Base-by-base conservation (phyloP, 2,888 invertebrate species). In the Orthonevra nobilis region DNA sequence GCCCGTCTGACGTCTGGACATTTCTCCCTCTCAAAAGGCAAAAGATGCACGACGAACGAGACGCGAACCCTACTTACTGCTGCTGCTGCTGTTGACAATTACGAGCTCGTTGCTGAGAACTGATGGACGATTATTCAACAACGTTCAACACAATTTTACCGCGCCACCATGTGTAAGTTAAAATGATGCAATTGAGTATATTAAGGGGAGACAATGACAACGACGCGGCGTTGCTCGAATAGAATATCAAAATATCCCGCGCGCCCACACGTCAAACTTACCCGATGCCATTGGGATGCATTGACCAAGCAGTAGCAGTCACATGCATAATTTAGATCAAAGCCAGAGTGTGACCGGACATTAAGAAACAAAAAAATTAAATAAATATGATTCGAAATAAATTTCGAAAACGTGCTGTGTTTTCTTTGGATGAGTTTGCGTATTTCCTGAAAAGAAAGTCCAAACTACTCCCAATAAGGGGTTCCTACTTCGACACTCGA, bases 171-270 rank as follows among this genome's bases (percentile, higher is more conserved):
- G 54, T 68, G 68, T 48, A 40, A 61, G 56, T 70, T 46, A 70
- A n/a, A 64, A 70, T 77, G 75, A 77, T 77, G 75, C 75, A 77
- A 70, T 56, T 20, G 48, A 36, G 70, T 63, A n/a, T n/a, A 48
- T 63, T 70, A 46, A 58, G 70, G 52, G 70, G 64, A 56, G 64
- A 70, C 56, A 34, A 50, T 9, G 4, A 10, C 7, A 10, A 17
- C 32, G 15, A 15, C 48, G 34, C 44, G 60, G 9, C 54, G 54
- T 14, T 46, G 61, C 46, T 56, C 58, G 63, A 70, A 70, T 77
- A 70, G 77, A 77, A 77, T 77, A 77, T 77, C 52, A 77, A 77
- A 70, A 77, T 54, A 60, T 72, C 44, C 58, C n/a, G n/a, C 77
- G 77, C 77, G 70, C 77, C 77, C 77, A 77, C 77, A 70, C 77